Conservation (phyloP, 2,113 vertebrate genomes). For the Brienomyrus brachyistius region DNA sequence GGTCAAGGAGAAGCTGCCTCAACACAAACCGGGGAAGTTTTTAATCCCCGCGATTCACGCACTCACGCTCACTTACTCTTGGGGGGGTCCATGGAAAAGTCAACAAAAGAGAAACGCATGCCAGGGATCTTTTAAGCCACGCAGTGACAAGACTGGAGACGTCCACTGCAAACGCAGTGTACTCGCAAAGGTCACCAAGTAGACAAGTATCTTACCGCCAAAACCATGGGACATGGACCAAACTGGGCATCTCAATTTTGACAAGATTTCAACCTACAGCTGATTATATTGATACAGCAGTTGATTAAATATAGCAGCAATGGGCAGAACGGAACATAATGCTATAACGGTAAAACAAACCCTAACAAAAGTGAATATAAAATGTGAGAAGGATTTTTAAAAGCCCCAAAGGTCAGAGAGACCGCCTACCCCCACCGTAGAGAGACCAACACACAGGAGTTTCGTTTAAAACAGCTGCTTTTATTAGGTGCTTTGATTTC, state of each 20-base stretch:
- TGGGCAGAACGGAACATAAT: neutral
- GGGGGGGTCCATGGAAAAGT: neutral
- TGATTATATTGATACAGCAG: neutral
- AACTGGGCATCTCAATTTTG: too few species aligned
- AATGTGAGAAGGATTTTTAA: neutral
- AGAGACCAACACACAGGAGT: neutral
- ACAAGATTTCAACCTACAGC: neutral
- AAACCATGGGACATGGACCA: neutral
- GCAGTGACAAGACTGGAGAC: neutral
- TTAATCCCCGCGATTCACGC: neutral
- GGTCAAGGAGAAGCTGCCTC: neutral
- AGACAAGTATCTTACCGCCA: neutral
- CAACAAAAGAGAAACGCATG: neutral
- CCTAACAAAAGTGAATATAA: neutral
- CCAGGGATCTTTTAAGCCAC: neutral
- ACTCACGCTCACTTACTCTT: neutral
- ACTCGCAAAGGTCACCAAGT: neutral
- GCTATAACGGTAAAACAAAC: neutral
- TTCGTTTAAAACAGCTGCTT: neutral
- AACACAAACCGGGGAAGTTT: neutral
- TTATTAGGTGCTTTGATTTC: conserved; percentile 15
- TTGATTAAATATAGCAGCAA: neutral
- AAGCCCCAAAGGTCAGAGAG: neutral
- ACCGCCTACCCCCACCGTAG: neutral
- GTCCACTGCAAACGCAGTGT: neutral